Evolutionary conservation across 2,888 invertebrate species (phyloP).

Genomic region (Desoria tigrina): DNA sequence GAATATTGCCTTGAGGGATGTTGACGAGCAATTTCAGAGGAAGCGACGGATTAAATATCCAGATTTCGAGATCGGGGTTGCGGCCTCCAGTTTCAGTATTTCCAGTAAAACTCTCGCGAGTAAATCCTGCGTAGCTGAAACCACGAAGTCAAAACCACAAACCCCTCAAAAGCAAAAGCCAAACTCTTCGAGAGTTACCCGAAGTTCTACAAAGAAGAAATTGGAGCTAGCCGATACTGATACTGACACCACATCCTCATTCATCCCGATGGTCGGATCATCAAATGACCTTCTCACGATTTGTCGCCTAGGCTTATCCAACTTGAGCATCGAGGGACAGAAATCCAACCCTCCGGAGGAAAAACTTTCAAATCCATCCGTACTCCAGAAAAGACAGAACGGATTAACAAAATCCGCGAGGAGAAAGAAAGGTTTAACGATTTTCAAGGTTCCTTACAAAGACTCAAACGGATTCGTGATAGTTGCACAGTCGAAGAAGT

Average conservation of each 20-base stretch:
- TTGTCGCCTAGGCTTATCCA: constrained; percentile 32
- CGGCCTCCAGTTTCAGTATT: too few species aligned
- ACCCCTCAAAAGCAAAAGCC: constrained; percentile 14
- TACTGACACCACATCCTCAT: background rate
- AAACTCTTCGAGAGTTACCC: constrained; percentile 21
- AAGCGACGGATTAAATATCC: constrained; percentile 57
- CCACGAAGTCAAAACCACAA: constrained; percentile 17
- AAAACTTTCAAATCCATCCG: background rate
- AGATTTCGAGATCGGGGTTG: constrained; percentile 20
- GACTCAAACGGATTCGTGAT: constrained; percentile 46
- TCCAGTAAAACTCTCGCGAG: constrained; percentile 7
- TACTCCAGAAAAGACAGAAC: too few species aligned
- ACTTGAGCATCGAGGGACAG: constrained; percentile 16
- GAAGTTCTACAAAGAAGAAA: too few species aligned
- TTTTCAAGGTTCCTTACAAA: constrained; percentile 39
- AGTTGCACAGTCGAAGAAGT: constrained; percentile 43
- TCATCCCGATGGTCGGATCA: constrained; percentile 4
- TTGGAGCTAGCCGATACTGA: too few species aligned
- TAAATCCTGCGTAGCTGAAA: background rate
- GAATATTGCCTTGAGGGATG: constrained; percentile 83
- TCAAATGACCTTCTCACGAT: constrained; percentile 27
- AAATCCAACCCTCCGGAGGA: background rate
- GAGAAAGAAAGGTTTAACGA: constrained; percentile 41
- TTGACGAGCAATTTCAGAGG: constrained; percentile 74
- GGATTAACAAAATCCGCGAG: constrained; percentile 22